phyloP scores from a whole-genome alignment of 2,888 invertebrate species.

The Palloptera scutellata region DNA sequence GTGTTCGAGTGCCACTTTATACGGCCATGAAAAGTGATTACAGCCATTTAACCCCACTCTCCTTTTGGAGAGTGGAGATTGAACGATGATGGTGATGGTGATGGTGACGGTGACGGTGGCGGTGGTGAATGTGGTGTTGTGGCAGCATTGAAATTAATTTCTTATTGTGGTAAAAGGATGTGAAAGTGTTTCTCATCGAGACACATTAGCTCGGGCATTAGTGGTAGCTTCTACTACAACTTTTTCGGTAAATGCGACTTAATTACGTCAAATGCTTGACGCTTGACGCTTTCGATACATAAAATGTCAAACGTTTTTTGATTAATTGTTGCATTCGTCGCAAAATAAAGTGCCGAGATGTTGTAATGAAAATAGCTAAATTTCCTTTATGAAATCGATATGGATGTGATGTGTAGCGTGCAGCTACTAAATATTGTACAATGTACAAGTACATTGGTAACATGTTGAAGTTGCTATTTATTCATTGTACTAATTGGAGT shows the following conservation, averaged over 20 bases:
- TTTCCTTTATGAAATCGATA: too few species aligned
- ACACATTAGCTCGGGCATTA: slow-evolving; percentile 21
- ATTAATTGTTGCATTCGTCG: too few species aligned
- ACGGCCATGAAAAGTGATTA: slow-evolving; percentile 53
- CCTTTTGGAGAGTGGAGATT: not conserved
- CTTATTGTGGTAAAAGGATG: slow-evolving; percentile 45
- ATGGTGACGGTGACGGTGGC: not conserved
- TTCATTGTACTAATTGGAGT: too few species aligned
- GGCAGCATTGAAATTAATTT: slow-evolving; percentile 51
- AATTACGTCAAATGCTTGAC: slow-evolving; percentile 44
- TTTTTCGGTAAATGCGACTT: slow-evolving; percentile 42
- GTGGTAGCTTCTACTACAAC: not conserved
- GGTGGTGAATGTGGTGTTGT: not conserved
- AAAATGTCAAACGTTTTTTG: slow-evolving; percentile 32
- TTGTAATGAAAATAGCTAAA: too few species aligned
- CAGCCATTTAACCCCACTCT: slow-evolving; percentile 56
- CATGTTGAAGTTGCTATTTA: too few species aligned
- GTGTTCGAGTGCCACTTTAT: slow-evolving; percentile 33
- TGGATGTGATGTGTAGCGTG: too few species aligned
- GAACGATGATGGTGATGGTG: slow-evolving; percentile 36
- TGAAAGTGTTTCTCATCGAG: too few species aligned
- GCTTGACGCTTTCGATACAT: slow-evolving; percentile 40
- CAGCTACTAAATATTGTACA: too few species aligned
- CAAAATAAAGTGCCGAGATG: too few species aligned
- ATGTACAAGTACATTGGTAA: too few species aligned